A percentile compares a stretch with the other conserved stretches of the same genome.
Evolutionary conservation across 2,888 invertebrate species (phyloP).

Genomic region (Pristionchus arcanus): DNA sequence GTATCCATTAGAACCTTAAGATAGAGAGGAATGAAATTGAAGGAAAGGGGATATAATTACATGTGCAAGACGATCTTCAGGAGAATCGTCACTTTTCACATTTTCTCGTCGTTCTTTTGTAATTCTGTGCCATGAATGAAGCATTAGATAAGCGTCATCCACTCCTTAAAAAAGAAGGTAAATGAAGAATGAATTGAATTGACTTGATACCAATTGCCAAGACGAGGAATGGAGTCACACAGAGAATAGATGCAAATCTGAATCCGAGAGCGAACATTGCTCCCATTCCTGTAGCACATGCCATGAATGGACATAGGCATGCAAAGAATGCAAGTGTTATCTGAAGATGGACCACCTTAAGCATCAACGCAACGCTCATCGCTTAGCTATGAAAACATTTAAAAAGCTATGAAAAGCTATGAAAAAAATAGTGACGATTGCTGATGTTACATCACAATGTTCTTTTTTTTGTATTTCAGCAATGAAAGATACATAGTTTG

Average conservation of each 20-base stretch:
- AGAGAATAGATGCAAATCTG: conserved; percentile 73
- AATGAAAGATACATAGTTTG: too few species aligned
- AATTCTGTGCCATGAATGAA: conserved; percentile 76
- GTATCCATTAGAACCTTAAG: conserved; percentile 72
- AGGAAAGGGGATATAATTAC: conserved; percentile 59
- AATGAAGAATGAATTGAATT: not conserved
- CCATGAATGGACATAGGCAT: conserved; percentile 77
- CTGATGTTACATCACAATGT: too few species aligned
- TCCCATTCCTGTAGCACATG: conserved; percentile 76
- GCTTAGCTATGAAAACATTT: too few species aligned
- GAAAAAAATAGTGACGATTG: too few species aligned
- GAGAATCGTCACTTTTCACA: conserved; percentile 64
- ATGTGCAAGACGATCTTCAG: conserved; percentile 66
- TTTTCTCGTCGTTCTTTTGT: conserved; percentile 64
- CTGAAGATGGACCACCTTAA: conserved; percentile 56
- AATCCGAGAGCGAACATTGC: conserved; percentile 72
- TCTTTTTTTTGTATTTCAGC: too few species aligned
- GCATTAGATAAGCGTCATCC: conserved; percentile 78
- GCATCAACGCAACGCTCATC: too few species aligned
- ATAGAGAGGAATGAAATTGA: conserved; percentile 64
- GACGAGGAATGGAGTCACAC: conserved; percentile 75
- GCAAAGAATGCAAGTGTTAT: conserved; percentile 73
- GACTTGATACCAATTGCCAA: conserved; percentile 70
- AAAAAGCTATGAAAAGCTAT: too few species aligned
- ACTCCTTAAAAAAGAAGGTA: conserved; percentile 61